phyloP scores from a whole-genome alignment of 1,140 invertebrate genomes.

The Aphaenogaster rudis region DNA sequence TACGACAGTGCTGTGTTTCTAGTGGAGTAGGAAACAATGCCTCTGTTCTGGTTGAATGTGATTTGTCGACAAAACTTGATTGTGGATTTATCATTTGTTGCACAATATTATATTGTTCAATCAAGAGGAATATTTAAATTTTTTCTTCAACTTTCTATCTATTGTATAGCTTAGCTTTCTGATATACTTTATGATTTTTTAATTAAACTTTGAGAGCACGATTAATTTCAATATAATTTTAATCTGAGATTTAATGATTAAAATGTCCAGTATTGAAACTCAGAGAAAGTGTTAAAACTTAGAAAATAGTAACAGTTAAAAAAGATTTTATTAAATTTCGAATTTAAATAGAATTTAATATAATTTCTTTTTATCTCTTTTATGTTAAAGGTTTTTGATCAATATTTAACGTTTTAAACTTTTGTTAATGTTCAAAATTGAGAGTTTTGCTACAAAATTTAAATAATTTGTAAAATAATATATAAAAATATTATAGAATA shows the following conservation, averaged over 20 bases:
- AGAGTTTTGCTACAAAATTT: neutral
- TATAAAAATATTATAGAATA: neutral
- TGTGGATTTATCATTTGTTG: constrained; percentile 30
- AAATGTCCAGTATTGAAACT: neutral
- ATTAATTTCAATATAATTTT: constrained; percentile 31
- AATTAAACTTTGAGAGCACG: neutral
- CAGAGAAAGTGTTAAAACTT: neutral
- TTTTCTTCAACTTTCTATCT: neutral
- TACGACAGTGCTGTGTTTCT: constrained; percentile 32
- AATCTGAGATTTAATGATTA: neutral
- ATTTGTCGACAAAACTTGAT: constrained; percentile 40
- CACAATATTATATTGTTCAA: neutral
- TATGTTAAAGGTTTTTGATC: neutral
- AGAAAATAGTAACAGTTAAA: neutral
- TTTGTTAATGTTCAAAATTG: neutral
- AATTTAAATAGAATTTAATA: neutral
- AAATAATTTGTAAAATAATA: neutral
- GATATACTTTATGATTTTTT: neutral
- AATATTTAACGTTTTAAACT: neutral
- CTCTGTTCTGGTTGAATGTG: neutral
- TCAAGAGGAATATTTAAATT: constrained; percentile 16
- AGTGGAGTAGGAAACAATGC: constrained; percentile 34
- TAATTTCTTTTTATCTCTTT: neutral
- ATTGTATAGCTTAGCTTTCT: neutral
- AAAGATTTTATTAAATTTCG: neutral